A percentile compares a stretch with the other conserved stretches of the same genome.
These are phyloP conservation scores for Bombus confusus DNA, from an alignment of 1,140 invertebrate species.

Conservation along the genomic window DNA sequence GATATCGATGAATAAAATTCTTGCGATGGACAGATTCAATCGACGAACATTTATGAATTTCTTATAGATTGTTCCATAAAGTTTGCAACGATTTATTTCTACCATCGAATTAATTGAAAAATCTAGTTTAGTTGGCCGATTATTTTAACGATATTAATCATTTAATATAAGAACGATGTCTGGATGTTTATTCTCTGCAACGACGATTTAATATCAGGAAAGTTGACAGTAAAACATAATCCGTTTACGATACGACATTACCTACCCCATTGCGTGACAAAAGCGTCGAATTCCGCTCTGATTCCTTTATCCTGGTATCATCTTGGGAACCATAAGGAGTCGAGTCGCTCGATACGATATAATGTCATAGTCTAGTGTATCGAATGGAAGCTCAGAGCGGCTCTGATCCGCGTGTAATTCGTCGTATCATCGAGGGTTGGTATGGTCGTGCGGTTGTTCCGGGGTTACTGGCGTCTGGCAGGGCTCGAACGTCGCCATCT, in stretches of 20 bases:
- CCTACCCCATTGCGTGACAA: neutral
- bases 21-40: too few species aligned
- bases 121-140: too few species aligned
- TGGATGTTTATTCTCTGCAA: too few species aligned
- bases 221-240: neutral
- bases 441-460: conserved; percentile 57
- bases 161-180: neutral
- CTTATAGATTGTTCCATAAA: too few species aligned
- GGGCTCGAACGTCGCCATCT: conserved; percentile 79
- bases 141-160: neutral
- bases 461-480: conserved; percentile 63
- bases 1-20: too few species aligned
- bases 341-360: conserved; percentile 25
- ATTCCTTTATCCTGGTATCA: conserved; percentile 23
- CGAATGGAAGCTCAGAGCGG: conserved; percentile 78
- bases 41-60: too few species aligned
- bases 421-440: conserved; percentile 66
- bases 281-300: conserved; percentile 12
- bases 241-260: too few species aligned
- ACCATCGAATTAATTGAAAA: too few species aligned
- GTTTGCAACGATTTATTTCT: too few species aligned
- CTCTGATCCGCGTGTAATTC: conserved; percentile 81
- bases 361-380: conserved; percentile 74
- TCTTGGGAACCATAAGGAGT: conserved; percentile 32
- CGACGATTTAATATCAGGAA: neutral